Evolutionary conservation across 2,888 invertebrate species (phyloP).

Genomic region (Brachyptera risi): DNA sequence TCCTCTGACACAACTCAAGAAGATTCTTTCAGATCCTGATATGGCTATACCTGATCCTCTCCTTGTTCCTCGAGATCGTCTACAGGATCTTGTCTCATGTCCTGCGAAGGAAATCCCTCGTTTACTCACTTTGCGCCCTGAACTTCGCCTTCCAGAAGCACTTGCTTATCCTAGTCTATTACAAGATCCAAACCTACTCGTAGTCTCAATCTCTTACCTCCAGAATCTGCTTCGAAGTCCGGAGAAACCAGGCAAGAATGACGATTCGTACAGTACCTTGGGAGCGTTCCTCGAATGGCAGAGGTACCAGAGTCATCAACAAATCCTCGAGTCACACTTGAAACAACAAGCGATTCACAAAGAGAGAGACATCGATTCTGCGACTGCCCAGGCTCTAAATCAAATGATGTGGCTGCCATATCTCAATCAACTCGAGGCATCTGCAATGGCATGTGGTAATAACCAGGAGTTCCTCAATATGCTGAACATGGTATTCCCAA

Average conservation of each 20-base stretch:
- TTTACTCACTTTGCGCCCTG: constrained; percentile 65
- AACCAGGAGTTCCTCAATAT: constrained; percentile 40
- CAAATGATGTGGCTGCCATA: constrained; percentile 75
- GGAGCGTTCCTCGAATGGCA: constrained; percentile 29
- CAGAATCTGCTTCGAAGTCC: constrained; percentile 41
- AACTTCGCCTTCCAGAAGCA: constrained; percentile 68
- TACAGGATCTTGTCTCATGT: constrained; percentile 64
- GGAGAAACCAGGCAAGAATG: constrained; percentile 34
- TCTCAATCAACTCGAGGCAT: constrained; percentile 56
- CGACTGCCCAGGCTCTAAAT: constrained; percentile 63
- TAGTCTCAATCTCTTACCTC: constrained; percentile 70
- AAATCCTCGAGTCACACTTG: constrained; percentile 32
- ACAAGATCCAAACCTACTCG: constrained; percentile 72
- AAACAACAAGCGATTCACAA: constrained; percentile 22
- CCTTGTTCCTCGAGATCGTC: constrained; percentile 70
- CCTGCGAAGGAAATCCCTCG: constrained; percentile 76
- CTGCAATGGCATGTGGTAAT: constrained; percentile 52
- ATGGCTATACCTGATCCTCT: constrained; percentile 77
- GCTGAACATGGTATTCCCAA: constrained; percentile 46
- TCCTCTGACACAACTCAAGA: constrained; percentile 66
- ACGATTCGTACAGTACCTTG: constrained; percentile 30
- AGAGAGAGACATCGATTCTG: constrained; percentile 60
- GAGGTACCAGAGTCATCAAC: constrained; percentile 31
- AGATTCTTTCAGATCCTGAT: constrained; percentile 60
- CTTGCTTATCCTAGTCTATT: constrained; percentile 66